Percentiles rank a stretch among this genome's conserved stretches.
Evolutionary conservation across 2,113 vertebrate species (phyloP).

Genomic region (Turnix velox): DNA sequence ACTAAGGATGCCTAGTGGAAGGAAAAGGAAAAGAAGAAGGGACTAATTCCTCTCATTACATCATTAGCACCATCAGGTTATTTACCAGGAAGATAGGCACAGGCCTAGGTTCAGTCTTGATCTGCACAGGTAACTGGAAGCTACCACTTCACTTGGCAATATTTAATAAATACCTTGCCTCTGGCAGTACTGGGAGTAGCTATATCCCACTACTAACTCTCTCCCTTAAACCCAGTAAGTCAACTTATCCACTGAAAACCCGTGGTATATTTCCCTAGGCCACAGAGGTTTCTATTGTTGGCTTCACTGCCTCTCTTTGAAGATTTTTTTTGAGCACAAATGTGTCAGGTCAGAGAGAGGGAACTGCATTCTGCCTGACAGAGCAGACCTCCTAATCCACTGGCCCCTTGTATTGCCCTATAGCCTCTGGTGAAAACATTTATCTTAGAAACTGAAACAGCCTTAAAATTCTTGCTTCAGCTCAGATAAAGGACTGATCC

Average conservation of each 20-base stretch:
- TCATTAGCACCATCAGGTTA: accelerated
- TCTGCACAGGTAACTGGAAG: not conserved
- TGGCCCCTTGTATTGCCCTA: not conserved
- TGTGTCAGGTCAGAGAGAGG: not conserved
- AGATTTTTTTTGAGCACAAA: not conserved
- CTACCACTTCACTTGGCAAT: not conserved
- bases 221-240: not conserved
- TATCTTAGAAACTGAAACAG: not conserved
- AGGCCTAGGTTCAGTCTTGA: not conserved
- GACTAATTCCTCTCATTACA: not conserved
- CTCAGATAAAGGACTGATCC: not conserved
- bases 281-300: not conserved
- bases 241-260: not conserved
- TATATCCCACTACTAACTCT: not conserved
- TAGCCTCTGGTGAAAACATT: not conserved
- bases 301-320: not conserved
- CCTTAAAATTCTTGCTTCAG: not conserved
- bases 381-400: not conserved
- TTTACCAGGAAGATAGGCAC: not conserved
- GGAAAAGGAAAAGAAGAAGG: not conserved
- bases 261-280: not conserved
- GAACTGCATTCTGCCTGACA: not conserved
- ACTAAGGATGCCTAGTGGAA: not conserved
- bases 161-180: not conserved
- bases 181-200: not conserved